Percentiles rank a stretch among this genome's conserved stretches.
Evolutionary conservation across 2,797 vertebrate genomes (phyloP).

Genomic region (Ceryle rudis): DNA sequence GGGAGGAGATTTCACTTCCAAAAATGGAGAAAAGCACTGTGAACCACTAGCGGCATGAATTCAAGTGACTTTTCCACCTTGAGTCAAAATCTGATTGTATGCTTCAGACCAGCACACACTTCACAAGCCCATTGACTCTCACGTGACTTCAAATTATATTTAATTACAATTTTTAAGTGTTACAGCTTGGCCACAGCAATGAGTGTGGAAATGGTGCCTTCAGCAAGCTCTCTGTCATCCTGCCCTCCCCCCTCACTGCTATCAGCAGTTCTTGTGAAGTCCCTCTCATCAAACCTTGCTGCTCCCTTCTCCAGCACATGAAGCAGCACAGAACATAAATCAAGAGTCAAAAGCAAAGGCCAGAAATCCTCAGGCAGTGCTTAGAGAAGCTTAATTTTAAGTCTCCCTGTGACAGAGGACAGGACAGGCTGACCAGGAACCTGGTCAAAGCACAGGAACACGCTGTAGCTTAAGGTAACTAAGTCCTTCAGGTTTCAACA

Average conservation of each 20-base stretch:
- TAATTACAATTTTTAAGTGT: neutral
- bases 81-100: neutral
- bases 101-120: neutral
- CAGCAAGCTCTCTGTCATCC: neutral
- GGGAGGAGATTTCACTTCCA: neutral
- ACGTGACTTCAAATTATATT: neutral
- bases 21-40: neutral
- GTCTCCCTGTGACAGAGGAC: neutral
- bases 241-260: neutral
- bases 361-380: neutral
- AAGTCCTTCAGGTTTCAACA: neutral
- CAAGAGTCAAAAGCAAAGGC: neutral
- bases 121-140: neutral
- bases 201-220: neutral
- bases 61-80: neutral
- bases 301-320: neutral
- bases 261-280: neutral
- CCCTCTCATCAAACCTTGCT: neutral
- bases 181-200: neutral
- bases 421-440: neutral
- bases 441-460: neutral
- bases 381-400: neutral
- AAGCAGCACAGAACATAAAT: neutral
- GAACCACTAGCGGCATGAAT: neutral
- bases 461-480: rapidly evolving